Base-by-base conservation (phyloP, 2,797 vertebrate genomes). In the Gymnothorax javanicus region DNA sequence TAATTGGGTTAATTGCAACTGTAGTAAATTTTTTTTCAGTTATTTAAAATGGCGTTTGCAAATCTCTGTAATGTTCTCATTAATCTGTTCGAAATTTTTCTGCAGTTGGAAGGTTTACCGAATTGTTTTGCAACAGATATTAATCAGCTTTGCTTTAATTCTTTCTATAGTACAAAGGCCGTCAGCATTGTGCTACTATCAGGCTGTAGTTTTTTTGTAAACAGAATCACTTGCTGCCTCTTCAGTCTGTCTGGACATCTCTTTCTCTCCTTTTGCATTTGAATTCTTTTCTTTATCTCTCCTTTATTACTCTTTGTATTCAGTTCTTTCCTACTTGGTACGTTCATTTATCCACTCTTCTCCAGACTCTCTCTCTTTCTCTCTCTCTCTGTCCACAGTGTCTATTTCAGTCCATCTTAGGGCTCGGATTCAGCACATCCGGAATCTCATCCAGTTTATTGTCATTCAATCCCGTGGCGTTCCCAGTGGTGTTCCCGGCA, bases 331-430 rank as follows among this genome's bases (percentile, higher is more conserved):
- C 69, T 59, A 64, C 25, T 57, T 81, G 84, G 86, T 82, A 27
- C 83, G 84, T 83, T 73, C 85, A 82, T 87, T 75, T 86, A 20
- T 86, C 64, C 25, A 57, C 69, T 52, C 83, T 43, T 77, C 43
- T 52, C 73, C 73, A 17, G 43, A 43, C 90, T 85, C 88, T 87
- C 89, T 81, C 85, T 60, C 77, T 79, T 71, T 57, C 89, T 90
- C 88, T 84, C 87, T 73, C 86, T 91, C 93, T 60, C 94, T 95
- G 91, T 92, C 91, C 94, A 93, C 93, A 95, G 93, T 95, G 94
- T 97, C 95, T 97, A 95, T 97, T 97, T 97, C 95, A 96, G 94
- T 96, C 96, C 94, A 95, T 96, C 94, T 94, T 95, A 94, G 93
- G 95, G 94, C 93, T 97, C 92, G 91, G 94, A 97, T 96, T 96